These are phyloP conservation scores for Oikopleura dioica DNA, from an alignment of 23 tunicate species.

Conservation along the genomic window DNA sequence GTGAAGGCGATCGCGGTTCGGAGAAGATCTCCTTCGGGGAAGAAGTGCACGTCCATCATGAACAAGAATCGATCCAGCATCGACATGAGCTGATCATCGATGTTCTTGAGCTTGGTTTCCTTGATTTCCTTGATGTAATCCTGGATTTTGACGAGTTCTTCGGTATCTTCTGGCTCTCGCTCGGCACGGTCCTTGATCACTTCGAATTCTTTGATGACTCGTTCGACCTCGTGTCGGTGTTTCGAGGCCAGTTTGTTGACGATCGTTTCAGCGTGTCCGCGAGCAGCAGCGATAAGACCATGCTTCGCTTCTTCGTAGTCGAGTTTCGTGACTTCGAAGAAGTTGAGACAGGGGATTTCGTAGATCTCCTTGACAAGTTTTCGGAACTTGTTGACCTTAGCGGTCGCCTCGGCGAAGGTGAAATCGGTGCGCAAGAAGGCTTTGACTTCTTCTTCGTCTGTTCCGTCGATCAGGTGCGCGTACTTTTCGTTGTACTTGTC, in stretches of 20 bases:
- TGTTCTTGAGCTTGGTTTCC: conserved; percentile 28
- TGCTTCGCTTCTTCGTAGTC: conserved; percentile 78
- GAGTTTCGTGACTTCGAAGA: conserved; percentile 20
- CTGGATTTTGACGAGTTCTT: conserved; percentile 82
- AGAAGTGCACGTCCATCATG: conserved; percentile 52
- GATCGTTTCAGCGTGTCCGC: conserved; percentile 62
- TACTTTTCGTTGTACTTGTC: not conserved
- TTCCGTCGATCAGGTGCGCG: conserved; percentile 2
- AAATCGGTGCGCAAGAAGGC: conserved; percentile 9
- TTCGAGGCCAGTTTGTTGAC: conserved; percentile 30
- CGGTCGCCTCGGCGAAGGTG: not conserved
- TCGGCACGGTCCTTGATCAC: conserved; percentile 46
- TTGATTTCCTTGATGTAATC: conserved; percentile 44
- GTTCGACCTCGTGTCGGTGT: conserved; percentile 25
- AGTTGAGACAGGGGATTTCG: not conserved
- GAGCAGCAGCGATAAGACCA: conserved; percentile 41
- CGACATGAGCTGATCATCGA: conserved; percentile 27
- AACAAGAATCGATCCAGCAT: conserved; percentile 39
- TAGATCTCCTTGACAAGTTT: not conserved
- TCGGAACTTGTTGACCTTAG: not conserved
- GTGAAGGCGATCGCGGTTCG: not conserved
- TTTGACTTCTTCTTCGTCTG: not conserved
- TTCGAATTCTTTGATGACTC: conserved; percentile 50
- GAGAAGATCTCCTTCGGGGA: conserved; percentile 22
- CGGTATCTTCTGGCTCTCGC: conserved; percentile 57